phyloP scores from a whole-genome alignment of 2,113 vertebrate species.

The Psilopogon haemacephalus region DNA sequence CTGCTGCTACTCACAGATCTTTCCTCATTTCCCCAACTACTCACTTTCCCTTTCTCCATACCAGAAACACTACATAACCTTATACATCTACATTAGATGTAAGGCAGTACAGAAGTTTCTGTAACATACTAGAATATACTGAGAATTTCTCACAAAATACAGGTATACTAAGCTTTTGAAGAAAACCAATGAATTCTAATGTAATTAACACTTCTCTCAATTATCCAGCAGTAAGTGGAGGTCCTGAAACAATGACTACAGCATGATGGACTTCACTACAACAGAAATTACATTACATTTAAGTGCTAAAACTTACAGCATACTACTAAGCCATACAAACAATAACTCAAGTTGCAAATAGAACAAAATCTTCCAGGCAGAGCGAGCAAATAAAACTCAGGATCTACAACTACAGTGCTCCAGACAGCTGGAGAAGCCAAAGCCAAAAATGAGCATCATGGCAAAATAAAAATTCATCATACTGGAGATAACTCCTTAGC shows the following conservation, averaged over 20 bases:
- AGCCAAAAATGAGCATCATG: rapidly evolving
- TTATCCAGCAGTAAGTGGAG: background rate
- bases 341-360: background rate
- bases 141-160: background rate
- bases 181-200: background rate
- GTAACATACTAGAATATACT: background rate
- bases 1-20: background rate
- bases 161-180: background rate
- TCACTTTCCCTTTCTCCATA: background rate
- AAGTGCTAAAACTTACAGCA: background rate
- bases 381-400: background rate
- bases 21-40: background rate
- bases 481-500: background rate
- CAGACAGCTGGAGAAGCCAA: background rate
- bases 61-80: background rate
- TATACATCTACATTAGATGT: rapidly evolving
- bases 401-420: background rate
- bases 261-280: background rate
- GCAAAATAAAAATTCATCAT: background rate
- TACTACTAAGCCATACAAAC: background rate
- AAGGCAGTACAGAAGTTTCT: background rate
- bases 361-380: background rate
- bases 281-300: background rate
- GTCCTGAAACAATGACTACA: background rate
- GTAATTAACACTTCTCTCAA: background rate